These are phyloP conservation scores for Hymenochirus boettgeri DNA, from an alignment of 2,113 vertebrate species.

Conservation along the genomic window DNA sequence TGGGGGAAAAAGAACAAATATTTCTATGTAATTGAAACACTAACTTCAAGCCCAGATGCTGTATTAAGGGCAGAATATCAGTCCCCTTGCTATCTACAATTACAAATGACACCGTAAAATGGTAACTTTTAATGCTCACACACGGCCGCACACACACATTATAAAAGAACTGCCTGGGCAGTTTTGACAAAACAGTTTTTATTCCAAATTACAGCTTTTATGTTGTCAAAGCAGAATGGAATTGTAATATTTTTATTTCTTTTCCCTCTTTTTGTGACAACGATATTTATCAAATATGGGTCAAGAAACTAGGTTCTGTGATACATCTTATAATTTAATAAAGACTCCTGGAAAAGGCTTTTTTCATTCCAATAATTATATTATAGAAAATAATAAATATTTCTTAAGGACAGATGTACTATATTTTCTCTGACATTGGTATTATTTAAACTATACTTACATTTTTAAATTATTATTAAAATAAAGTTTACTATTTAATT, in stretches of 20 bases:
- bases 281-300: too few relatives aligned
- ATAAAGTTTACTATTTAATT: too few relatives aligned
- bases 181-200: conserved; percentile 26
- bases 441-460: too few relatives aligned
- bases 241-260: conserved; percentile 1
- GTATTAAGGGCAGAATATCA: conserved; percentile 22
- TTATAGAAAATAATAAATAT: too few relatives aligned
- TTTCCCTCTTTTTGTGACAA: too few relatives aligned
- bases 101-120: conserved; percentile 39
- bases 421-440: too few relatives aligned
- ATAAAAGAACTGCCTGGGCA: conserved; percentile 11
- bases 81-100: conserved; percentile 33
- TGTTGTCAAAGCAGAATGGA: conserved; percentile 24
- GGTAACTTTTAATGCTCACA: conserved; percentile 32
- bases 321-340: too few relatives aligned
- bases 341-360: too few relatives aligned
- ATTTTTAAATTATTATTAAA: too few relatives aligned
- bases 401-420: too few relatives aligned
- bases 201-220: conserved; percentile 19
- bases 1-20: conserved; percentile 30
- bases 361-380: too few relatives aligned
- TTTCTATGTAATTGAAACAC: conserved; percentile 41
- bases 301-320: too few relatives aligned
- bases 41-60: conserved; percentile 39
- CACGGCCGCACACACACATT: conserved; percentile 18